Conservation (phyloP, 2,113 vertebrate genomes). For the Narcine bancroftii region DNA sequence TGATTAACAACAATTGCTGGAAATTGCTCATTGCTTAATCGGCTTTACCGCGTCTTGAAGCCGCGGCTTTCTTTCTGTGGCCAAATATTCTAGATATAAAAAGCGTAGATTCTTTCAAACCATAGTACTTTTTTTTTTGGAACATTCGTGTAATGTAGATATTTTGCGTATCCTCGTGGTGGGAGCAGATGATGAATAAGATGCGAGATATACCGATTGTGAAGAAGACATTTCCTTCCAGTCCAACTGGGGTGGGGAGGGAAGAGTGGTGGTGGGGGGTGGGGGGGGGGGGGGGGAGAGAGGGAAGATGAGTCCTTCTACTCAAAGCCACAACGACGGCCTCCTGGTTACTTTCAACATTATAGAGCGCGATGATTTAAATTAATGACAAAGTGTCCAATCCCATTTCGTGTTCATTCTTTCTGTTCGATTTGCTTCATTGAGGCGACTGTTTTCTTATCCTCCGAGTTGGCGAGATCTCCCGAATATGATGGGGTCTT, state of each 20-base stretch:
- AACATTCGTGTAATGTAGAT: background rate
- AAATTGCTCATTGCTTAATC: background rate
- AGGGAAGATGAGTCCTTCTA: background rate
- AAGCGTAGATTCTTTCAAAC: background rate
- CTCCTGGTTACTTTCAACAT: background rate
- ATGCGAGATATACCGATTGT: background rate
- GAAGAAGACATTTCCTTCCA: background rate
- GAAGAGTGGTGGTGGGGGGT: too few relatives aligned
- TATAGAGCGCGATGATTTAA: background rate
- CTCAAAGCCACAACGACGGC: background rate
- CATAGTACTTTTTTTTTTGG: background rate
- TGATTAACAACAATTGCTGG: slow-evolving; percentile 7
- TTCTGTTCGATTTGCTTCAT: background rate
- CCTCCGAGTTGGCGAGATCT: background rate
- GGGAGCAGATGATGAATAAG: background rate
- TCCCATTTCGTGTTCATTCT: background rate
- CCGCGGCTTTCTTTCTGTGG: background rate
- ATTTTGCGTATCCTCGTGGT: background rate
- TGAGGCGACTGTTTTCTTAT: too few relatives aligned
- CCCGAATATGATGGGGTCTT: background rate
- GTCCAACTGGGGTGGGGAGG: too few relatives aligned
- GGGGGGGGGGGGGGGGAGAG: too few relatives aligned
- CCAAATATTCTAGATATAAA: too few relatives aligned
- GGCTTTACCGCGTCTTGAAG: background rate
- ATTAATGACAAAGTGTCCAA: background rate